Conservation (phyloP, 1,140 invertebrate genomes). For the Triops longicaudatus region DNA sequence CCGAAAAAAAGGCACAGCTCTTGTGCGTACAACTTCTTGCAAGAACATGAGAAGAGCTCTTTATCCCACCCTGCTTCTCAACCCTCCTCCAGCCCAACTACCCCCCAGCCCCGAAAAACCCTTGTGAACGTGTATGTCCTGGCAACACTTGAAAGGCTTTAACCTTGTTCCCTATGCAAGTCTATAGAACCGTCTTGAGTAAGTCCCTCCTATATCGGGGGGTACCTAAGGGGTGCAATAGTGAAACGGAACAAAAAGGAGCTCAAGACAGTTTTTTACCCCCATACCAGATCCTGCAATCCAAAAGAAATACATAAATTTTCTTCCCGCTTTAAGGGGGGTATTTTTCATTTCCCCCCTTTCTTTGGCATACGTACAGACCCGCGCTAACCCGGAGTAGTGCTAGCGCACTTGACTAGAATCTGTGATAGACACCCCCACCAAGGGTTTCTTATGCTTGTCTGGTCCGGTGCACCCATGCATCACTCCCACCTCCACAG, state of each 20-base stretch:
- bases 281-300: background rate
- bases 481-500: background rate
- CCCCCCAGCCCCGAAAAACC: background rate
- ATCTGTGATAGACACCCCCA: background rate
- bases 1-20: background rate
- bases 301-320: background rate
- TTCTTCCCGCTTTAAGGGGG: background rate
- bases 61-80: too few relatives aligned
- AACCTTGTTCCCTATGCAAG: background rate
- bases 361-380: too few relatives aligned
- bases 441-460: slow-evolving; percentile 2
- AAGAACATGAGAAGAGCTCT: background rate
- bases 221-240: too few relatives aligned
- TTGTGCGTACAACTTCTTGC: background rate
- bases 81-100: too few relatives aligned
- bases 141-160: slow-evolving; percentile 7
- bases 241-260: background rate
- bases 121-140: background rate
- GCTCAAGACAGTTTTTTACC: background rate
- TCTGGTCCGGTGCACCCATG: slow-evolving; percentile 6
- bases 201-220: background rate
- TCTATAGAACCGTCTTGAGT: background rate
- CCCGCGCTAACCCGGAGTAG: too few relatives aligned
- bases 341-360: too few relatives aligned
- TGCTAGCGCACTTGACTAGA: background rate